A percentile compares a stretch with the other conserved stretches of the same genome.
Evolutionary conservation across 2,113 vertebrate species (phyloP).

Genomic region (Pteropus alecto): DNA sequence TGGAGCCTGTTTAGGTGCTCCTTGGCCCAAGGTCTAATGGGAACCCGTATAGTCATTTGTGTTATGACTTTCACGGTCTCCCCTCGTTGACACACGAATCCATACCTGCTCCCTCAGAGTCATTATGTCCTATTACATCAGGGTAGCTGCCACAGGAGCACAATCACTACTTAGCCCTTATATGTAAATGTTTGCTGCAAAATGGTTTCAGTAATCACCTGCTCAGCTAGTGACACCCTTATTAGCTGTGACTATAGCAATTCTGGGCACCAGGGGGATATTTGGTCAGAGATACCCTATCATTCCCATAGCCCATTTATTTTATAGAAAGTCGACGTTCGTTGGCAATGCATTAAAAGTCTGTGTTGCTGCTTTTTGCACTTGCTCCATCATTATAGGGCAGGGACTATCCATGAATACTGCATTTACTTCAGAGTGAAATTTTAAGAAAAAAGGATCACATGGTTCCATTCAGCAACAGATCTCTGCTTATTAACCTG

Average conservation of each 20-base stretch:
- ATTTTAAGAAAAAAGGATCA: background rate
- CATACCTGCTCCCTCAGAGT: background rate
- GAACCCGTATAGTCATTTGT: conserved; percentile 53
- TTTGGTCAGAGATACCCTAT: background rate
- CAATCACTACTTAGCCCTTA: background rate
- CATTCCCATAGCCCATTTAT: background rate
- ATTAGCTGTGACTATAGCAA: conserved; percentile 30
- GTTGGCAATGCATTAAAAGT: background rate
- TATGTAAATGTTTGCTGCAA: conserved; percentile 62
- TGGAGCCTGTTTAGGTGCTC: conserved; percentile 29
- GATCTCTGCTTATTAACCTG: background rate
- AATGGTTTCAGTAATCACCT: background rate
- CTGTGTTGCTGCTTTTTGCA: background rate
- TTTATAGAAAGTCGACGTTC: background rate
- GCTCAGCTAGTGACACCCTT: background rate
- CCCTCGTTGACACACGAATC: background rate
- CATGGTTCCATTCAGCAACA: background rate
- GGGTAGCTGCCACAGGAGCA: conserved; percentile 32
- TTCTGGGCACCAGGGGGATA: background rate
- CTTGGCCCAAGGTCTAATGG: conserved; percentile 49
- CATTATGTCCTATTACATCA: conserved; percentile 71
- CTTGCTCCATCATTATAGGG: background rate
- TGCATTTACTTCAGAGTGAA: background rate
- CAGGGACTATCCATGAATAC: background rate
- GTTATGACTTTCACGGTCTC: background rate